Conservation (phyloP, 2,113 vertebrate species). For the Halichoeres trimaculatus region DNA sequence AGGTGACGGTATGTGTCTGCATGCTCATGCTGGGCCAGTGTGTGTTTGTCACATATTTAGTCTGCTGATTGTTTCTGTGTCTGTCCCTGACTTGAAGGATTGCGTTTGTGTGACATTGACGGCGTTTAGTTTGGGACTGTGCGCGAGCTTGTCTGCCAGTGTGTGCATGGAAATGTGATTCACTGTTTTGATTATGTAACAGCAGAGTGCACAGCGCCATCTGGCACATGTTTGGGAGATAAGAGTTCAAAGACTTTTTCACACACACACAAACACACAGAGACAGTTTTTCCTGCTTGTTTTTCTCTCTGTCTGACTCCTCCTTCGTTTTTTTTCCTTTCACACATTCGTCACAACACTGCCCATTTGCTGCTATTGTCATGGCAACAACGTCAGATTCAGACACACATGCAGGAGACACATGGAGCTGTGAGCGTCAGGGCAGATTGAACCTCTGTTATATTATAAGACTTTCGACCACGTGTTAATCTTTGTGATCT, state of each 20-base stretch:
- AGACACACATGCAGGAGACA: not conserved
- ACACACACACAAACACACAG: slow-evolving; percentile 12
- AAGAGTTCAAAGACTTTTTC: slow-evolving; percentile 63
- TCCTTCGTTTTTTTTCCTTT: slow-evolving; percentile 24
- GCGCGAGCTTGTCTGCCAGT: slow-evolving; percentile 11
- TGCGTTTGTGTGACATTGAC: slow-evolving; percentile 29
- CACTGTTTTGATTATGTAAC: slow-evolving; percentile 79
- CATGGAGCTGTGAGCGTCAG: not conserved
- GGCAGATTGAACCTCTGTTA: not conserved
- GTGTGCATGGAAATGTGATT: slow-evolving; percentile 47
- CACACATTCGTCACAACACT: slow-evolving; percentile 10
- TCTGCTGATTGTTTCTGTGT: slow-evolving; percentile 1
- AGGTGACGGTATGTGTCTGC: not conserved
- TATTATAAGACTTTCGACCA: not conserved
- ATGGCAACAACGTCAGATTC: slow-evolving; percentile 60
- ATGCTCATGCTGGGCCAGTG: not conserved
- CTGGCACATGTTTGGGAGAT: slow-evolving; percentile 74
- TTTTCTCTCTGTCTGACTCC: slow-evolving; percentile 45
- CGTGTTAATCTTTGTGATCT: no score
- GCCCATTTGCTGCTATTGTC: slow-evolving; percentile 36
- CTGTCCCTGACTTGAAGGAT: not conserved
- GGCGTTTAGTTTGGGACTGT: slow-evolving; percentile 20
- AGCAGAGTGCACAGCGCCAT: slow-evolving; percentile 70
- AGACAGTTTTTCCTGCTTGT: slow-evolving; percentile 35
- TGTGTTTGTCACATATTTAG: not conserved